A percentile compares a stretch with the other conserved stretches of the same genome.
Conservation (phyloP, 2,888 invertebrate species). For the Amiota communis region DNA sequence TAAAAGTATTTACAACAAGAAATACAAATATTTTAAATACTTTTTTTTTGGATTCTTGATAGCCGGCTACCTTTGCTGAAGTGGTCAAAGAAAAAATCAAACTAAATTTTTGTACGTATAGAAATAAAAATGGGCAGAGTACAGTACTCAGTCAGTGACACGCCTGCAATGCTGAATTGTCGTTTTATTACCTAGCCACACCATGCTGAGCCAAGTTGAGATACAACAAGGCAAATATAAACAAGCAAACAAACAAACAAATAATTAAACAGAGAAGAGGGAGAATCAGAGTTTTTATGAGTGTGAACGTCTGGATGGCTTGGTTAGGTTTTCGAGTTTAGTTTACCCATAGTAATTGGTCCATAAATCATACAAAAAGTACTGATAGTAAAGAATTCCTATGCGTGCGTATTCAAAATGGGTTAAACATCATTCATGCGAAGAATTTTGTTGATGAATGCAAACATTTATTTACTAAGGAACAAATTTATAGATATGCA, state of each 20-base stretch:
- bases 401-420: too few species aligned
- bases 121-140: conserved; percentile 25
- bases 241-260: conserved; percentile 3
- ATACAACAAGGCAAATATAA: conserved; percentile 11
- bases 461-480: too few species aligned
- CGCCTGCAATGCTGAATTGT: conserved; percentile 25
- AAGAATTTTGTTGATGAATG: too few species aligned
- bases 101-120: conserved; percentile 41
- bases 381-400: not conserved
- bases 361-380: conserved; percentile 4
- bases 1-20: not conserved
- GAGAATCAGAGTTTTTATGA: too few species aligned
- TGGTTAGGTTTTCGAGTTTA: too few species aligned
- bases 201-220: conserved; percentile 35
- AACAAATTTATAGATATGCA: too few species aligned
- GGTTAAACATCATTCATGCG: too few species aligned
- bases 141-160: conserved; percentile 28
- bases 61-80: not conserved
- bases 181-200: conserved; percentile 13
- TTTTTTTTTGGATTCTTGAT: not conserved
- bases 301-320: too few species aligned
- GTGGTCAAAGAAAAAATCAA: conserved; percentile 48
- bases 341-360: too few species aligned
- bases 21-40: not conserved
- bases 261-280: not conserved